These are phyloP conservation scores for Vulpes lagopus DNA, from an alignment of 2,113 vertebrate genomes.

Conservation along the genomic window DNA sequence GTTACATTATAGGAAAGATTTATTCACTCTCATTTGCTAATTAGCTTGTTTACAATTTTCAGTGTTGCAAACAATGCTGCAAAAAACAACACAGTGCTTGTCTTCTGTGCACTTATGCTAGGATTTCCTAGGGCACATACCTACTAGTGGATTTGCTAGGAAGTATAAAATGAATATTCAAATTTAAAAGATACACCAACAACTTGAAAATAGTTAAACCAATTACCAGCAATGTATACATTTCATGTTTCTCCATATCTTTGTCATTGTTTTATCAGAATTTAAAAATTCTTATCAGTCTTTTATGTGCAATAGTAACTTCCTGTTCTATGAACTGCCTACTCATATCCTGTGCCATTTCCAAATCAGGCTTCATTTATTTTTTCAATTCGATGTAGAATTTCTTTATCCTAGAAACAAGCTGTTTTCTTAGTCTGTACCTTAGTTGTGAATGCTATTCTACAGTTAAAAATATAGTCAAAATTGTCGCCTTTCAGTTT, in stretches of 20 bases:
- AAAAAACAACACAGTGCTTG: neutral
- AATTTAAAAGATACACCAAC: neutral
- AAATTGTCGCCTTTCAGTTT: slow-evolving; percentile 26
- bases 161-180: neutral
- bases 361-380: neutral
- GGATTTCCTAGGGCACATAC: neutral
- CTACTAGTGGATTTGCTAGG: neutral
- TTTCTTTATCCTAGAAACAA: neutral
- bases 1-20: neutral
- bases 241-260: neutral
- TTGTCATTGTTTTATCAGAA: neutral
- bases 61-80: neutral
- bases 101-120: neutral
- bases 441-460: neutral
- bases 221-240: neutral
- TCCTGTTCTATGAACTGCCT: neutral
- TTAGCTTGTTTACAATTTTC: neutral
- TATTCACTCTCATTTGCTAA: neutral
- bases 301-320: neutral
- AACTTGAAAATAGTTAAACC: neutral
- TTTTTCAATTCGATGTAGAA: slow-evolving; percentile 26
- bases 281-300: neutral
- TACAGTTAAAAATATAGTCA: neutral
- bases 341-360: neutral
- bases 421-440: neutral